Evolutionary conservation across 2,113 vertebrate species (phyloP).

Genomic region (Halichoeres trimaculatus): DNA sequence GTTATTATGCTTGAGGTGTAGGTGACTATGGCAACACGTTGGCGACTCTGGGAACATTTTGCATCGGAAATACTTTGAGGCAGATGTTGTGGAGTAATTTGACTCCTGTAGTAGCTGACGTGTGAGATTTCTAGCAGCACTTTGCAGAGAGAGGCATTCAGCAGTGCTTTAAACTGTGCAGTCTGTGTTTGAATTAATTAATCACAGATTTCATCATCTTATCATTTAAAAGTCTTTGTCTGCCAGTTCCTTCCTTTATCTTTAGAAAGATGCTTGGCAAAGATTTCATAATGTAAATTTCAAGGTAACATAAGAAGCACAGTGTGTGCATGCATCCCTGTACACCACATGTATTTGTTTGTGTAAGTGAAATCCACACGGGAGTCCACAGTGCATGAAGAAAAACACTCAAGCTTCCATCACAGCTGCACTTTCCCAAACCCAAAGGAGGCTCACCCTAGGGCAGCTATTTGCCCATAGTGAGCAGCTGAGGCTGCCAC

Average conservation of each 20-base stretch:
- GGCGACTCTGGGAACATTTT: conserved; percentile 39
- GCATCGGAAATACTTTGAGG: conserved; percentile 41
- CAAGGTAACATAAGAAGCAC: not conserved
- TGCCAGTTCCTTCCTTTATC: not conserved
- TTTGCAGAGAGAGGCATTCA: conserved; percentile 38
- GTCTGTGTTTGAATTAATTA: conserved; percentile 16
- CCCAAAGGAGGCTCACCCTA: conserved; percentile 54
- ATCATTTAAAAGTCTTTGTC: not conserved
- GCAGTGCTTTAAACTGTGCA: conserved; percentile 10
- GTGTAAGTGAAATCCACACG: conserved; percentile 44
- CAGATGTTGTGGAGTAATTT: conserved; percentile 65
- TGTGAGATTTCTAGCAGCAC: conserved; percentile 31
- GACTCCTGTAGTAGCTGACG: conserved; percentile 54
- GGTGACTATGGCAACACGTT: conserved; percentile 61
- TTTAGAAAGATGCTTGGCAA: not conserved
- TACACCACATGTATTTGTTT: conserved; percentile 27
- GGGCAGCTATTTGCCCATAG: conserved; percentile 45
- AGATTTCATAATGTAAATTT: not conserved
- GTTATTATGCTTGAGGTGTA: conserved; percentile 43
- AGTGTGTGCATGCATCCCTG: not conserved
- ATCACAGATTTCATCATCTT: conserved; percentile 26
- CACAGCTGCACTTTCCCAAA: conserved; percentile 64
- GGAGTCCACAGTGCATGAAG: conserved; percentile 29
- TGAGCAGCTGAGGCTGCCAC: conserved; percentile 77
- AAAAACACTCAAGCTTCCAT: conserved; percentile 69